Evolutionary conservation across 2,113 vertebrate species (phyloP).

Genomic region (Clarias magur): DNA sequence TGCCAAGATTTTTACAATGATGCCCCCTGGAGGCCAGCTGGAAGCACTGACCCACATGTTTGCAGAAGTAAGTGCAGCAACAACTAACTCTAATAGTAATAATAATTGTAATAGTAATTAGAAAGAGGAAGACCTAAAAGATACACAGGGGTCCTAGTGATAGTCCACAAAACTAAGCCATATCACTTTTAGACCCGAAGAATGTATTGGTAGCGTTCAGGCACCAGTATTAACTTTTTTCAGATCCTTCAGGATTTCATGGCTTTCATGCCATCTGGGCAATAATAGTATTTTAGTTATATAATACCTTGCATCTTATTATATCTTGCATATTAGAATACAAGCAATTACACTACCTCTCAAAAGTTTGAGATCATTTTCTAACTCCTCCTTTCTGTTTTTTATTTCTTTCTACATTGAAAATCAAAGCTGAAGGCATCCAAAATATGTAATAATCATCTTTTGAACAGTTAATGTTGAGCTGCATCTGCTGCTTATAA

Average conservation of each 20-base stretch:
- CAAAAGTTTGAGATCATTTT: too few relatives aligned
- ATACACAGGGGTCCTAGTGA: not conserved
- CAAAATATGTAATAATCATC: too few relatives aligned
- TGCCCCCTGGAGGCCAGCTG: slow-evolving; percentile 83
- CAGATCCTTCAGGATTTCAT: not conserved
- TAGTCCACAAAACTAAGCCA: not conserved
- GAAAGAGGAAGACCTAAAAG: not conserved
- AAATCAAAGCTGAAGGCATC: too few relatives aligned
- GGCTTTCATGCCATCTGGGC: not conserved
- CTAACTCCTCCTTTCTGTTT: too few relatives aligned
- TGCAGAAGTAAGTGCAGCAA: slow-evolving; percentile 75
- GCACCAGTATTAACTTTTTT: not conserved
- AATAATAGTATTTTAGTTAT: not conserved
- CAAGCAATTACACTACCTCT: not conserved
- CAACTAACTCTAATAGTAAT: not conserved
- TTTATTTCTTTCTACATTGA: too few relatives aligned
- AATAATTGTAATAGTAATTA: not conserved
- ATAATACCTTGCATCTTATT: not conserved
- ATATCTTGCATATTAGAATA: not conserved
- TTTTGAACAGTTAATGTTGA: too few relatives aligned
- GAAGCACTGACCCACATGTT: slow-evolving; percentile 60
- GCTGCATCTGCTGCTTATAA: too few relatives aligned
- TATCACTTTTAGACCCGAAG: not conserved
- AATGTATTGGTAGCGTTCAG: not conserved
- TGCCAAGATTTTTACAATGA: slow-evolving; percentile 86